Evolutionary conservation across 1,140 invertebrate genomes (phyloP).

Genomic region (Luehdorfia chinensis): DNA sequence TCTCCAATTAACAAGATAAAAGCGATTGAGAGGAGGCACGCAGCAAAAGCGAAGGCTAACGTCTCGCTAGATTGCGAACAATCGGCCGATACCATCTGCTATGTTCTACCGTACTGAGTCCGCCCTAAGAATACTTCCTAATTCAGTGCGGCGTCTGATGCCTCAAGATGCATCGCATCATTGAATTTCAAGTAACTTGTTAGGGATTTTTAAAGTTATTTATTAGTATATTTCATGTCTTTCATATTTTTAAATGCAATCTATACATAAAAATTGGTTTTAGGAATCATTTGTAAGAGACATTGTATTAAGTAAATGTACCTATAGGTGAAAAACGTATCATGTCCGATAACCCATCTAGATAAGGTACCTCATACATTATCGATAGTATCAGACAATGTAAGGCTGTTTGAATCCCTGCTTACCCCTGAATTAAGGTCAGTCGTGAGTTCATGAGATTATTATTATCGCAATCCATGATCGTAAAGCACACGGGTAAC

Average conservation of each 20-base stretch:
- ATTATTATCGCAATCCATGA: constrained; percentile 14
- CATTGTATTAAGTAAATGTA: too few relatives aligned
- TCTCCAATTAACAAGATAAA: constrained; percentile 65
- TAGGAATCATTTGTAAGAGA: too few relatives aligned
- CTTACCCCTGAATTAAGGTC: constrained; percentile 17
- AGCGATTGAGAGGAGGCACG: constrained; percentile 39
- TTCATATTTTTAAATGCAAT: too few relatives aligned
- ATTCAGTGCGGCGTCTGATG: constrained; percentile 3
- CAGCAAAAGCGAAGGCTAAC: constrained; percentile 31
- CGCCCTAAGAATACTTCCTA: constrained; percentile 2
- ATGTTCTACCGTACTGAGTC: constrained; percentile 3
- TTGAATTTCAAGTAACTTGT: constrained; percentile 1
- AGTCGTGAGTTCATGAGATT: constrained; percentile 17
- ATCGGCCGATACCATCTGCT: constrained; percentile 42
- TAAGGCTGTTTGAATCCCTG: constrained; percentile 13
- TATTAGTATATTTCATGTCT: not conserved
- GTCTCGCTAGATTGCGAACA: constrained; percentile 35
- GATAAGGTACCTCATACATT: constrained; percentile 9
- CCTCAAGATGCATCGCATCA: not conserved
- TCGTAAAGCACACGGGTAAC: constrained; percentile 12
- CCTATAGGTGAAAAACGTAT: too few relatives aligned
- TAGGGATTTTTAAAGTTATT: not conserved
- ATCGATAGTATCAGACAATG: constrained; percentile 10
- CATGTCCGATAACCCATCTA: constrained; percentile 8
- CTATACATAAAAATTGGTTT: too few relatives aligned